Base-by-base conservation (phyloP, 2,888 invertebrate species). In the Cephus nigrinus region DNA sequence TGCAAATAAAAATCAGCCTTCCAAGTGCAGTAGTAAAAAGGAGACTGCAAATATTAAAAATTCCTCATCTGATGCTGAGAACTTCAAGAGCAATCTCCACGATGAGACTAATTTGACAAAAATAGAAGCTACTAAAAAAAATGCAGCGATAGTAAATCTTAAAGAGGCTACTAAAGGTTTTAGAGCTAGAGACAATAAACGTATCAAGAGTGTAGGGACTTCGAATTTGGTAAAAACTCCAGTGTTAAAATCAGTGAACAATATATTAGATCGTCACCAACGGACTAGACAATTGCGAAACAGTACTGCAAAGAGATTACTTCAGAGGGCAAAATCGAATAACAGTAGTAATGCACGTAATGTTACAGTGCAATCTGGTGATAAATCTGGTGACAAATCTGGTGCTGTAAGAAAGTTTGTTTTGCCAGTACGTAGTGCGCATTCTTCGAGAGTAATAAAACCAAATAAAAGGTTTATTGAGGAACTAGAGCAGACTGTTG, bases 401-500 rank as follows among this genome's bases (percentile, higher is more conserved):
- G 88, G 81, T 68, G 77, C 92, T 74, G 92, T 92, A 55, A 92
- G 94, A 75, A 95, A 95, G 90, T 97, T 97, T 93, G 94, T 96
- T 55, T 92, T 97, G 81, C 97, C 97, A 31, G 94, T 95, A 74
- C 94, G 96, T 86, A 97, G 97, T 93, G 96, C 94, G 30, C 96
- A 97, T 90, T 97, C 97, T 71, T 97, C 97, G 9, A 93, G 97
- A 83, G 96, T 97, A 72, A 97, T 97, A 76, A 97, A 96, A 90
- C 97, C 97, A 69, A 97, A 97, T 88, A 97, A 97, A 92, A 94
- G 96, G 83, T 96, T 97, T 87, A 94, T 96, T 77, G 96, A 96
- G 88, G 94, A 94, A 80, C 94, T 94, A 81, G 94, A 94, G 87
- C 92, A 91, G 72, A 80, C 88, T 82, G 79, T 90, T 80, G 80